Conservation (phyloP, 2,797 vertebrate species). For the Pseudomugil tenellus region DNA sequence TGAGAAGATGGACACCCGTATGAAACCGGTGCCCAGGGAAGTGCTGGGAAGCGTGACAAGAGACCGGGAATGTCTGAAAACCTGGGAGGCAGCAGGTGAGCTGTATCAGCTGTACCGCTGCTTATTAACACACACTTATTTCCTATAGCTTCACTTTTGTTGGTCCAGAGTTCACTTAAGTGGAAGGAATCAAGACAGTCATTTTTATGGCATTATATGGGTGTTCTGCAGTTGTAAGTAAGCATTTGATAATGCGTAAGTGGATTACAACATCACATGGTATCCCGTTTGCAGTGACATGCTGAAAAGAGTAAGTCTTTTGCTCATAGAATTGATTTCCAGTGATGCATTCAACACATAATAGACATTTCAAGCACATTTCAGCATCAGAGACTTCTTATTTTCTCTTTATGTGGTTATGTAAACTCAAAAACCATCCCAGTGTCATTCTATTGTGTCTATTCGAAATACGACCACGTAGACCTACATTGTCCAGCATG, state of each 20-base stretch:
- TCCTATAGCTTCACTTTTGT: neutral
- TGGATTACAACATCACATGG: slow-evolving; percentile 49
- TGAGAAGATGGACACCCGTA: slow-evolving; percentile 86
- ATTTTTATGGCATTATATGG: neutral
- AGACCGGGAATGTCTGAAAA: slow-evolving; percentile 83
- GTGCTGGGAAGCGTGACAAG: slow-evolving; percentile 91
- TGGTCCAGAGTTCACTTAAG: neutral
- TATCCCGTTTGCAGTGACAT: slow-evolving; percentile 12
- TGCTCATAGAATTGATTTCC: slow-evolving; percentile 6
- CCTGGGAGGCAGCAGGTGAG: slow-evolving; percentile 90
- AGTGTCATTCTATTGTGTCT: slow-evolving; percentile 5
- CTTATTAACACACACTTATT: neutral
- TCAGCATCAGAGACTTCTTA: neutral
- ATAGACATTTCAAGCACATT: neutral
- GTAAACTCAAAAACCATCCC: slow-evolving; percentile 21
- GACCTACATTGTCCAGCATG: slow-evolving; percentile 22
- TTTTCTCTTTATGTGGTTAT: slow-evolving; percentile 12
- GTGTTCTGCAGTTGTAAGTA: neutral
- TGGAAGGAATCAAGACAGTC: slow-evolving; percentile 3
- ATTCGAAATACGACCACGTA: slow-evolving; percentile 26
- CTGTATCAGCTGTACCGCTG: neutral
- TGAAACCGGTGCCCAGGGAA: slow-evolving; percentile 92
- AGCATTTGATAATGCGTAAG: slow-evolving; percentile 4
- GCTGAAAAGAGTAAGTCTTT: too few species aligned
- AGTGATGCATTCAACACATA: too few species aligned